Evolutionary conservation across 2,888 invertebrate genomes (phyloP), one percentile per base, ranked within the genome.

Genomic region (Apotomis betuletana): DNA sequence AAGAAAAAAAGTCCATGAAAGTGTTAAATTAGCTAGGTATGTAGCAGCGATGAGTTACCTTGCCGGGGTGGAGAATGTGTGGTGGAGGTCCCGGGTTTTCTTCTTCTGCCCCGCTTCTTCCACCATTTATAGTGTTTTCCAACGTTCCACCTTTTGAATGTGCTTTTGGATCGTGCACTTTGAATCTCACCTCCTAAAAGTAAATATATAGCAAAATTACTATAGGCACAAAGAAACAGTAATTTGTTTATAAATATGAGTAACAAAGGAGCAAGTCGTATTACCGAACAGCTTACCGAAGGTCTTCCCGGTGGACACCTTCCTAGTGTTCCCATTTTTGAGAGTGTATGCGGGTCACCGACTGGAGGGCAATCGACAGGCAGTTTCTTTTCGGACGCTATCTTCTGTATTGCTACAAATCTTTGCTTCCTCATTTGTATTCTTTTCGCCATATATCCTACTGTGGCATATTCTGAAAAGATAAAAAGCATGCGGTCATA

Each of bases 361-460:
- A 95, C 95, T 3, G 96, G 95, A 65, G 95, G 95, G 79, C 96
- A 96, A 87, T 97, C 97, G 78, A 97, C 96, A 81, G 96, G 96
- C 78, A 97, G 94, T 92, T 97, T 97, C 94, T 98, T 97, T 92
- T 98, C 97, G 84, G 97, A 97, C 77, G 97, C 97, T 89, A 98
- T 97, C 94, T 98, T 98, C 89, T 98, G 97, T 83, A 97, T 96
- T 74, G 97, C 96, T 88, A 97, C 94, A 93, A 97, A 97, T 87
- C 98, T 95, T 91, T 97, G 98, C 94, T 98, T 98, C 87, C 98
- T 95, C 97, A 98, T 98, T 91, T 98, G 98, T 93, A 98, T 97
- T 92, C 98, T 95, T 94, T 98, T 99, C 80, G 98, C 98, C 97
- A 99, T 97, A 94, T 99, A 99, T 79, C 98, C 98, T 82, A 99